phyloP scores from a whole-genome alignment of 2,888 invertebrate genomes.

The Drosophila lacicola region DNA sequence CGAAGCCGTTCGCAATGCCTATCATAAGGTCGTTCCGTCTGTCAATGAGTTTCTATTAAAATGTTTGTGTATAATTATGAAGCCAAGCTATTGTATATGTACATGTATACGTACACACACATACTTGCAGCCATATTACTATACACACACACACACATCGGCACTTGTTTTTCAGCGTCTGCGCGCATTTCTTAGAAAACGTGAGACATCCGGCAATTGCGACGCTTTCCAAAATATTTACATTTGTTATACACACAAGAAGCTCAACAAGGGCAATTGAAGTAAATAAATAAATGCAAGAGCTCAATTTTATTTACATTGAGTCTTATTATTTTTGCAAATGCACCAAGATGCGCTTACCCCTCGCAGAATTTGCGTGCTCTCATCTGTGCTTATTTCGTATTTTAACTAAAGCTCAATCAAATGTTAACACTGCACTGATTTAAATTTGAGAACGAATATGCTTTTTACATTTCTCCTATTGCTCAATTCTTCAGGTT shows the following conservation, averaged over 20 bases:
- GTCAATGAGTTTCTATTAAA: too few species aligned
- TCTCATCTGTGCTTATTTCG: neutral
- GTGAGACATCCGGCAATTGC: neutral
- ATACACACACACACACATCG: neutral
- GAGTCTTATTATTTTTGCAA: neutral
- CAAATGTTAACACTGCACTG: neutral
- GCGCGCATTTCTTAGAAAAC: slow-evolving; percentile 25
- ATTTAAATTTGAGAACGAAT: neutral
- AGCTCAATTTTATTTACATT: neutral
- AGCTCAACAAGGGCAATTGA: slow-evolving; percentile 1
- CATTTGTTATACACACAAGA: neutral
- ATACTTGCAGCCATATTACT: too few species aligned
- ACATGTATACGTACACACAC: neutral
- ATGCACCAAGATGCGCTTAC: slow-evolving; percentile 3
- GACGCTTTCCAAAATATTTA: slow-evolving; percentile 14
- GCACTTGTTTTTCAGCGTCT: slow-evolving; percentile 7
- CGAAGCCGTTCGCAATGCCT: too few species aligned
- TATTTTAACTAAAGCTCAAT: neutral
- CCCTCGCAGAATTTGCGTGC: neutral
- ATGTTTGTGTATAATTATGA: too few species aligned
- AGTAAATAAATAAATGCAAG: slow-evolving; percentile 3
- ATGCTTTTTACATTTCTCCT: neutral
- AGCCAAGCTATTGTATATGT: too few species aligned
- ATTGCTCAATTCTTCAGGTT: accelerated
- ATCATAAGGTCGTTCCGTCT: too few species aligned